These are phyloP conservation scores for Hyles euphorbiae DNA, from an alignment of 1,140 invertebrate genomes.

Conservation along the genomic window DNA sequence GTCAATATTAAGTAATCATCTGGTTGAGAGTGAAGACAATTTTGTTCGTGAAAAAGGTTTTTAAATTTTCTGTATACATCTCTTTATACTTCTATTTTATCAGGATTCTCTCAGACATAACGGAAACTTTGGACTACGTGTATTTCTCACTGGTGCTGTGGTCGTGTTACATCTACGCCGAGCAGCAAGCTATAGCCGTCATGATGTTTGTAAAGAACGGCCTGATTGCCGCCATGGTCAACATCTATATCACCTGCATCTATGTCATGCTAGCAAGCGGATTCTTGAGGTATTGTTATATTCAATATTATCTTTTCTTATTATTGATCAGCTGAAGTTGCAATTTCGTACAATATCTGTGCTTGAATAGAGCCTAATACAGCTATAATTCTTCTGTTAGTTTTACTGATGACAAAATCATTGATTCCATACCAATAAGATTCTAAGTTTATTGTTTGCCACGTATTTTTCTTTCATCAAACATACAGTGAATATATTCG, in stretches of 20 bases:
- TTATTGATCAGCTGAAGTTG: too few species aligned
- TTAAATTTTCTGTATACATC: too few species aligned
- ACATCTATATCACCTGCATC: conserved; percentile 84
- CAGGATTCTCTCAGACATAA: conserved; percentile 72
- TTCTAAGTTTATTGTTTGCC: too few species aligned
- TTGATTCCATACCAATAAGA: too few species aligned
- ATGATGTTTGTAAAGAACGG: conserved; percentile 88
- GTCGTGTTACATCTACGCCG: conserved; percentile 87
- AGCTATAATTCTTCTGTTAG: too few species aligned
- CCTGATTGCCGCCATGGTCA: conserved; percentile 84
- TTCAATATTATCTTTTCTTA: background rate
- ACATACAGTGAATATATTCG: background rate
- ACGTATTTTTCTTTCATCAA: background rate
- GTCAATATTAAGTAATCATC: too few species aligned
- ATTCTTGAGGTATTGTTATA: conserved; percentile 80
- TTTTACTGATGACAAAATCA: too few species aligned
- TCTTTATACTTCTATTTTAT: conserved; percentile 4
- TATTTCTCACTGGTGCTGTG: conserved; percentile 83
- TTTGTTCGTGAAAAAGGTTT: too few species aligned
- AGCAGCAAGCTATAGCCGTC: conserved; percentile 89
- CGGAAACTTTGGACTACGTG: conserved; percentile 72
- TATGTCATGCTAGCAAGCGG: conserved; percentile 86
- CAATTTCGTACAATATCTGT: too few species aligned
- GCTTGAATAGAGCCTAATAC: too few species aligned
- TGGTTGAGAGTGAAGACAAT: too few species aligned